Evolutionary conservation across 2,888 invertebrate genomes (phyloP).

Genomic region (Mimumesa dahlbomi): DNA sequence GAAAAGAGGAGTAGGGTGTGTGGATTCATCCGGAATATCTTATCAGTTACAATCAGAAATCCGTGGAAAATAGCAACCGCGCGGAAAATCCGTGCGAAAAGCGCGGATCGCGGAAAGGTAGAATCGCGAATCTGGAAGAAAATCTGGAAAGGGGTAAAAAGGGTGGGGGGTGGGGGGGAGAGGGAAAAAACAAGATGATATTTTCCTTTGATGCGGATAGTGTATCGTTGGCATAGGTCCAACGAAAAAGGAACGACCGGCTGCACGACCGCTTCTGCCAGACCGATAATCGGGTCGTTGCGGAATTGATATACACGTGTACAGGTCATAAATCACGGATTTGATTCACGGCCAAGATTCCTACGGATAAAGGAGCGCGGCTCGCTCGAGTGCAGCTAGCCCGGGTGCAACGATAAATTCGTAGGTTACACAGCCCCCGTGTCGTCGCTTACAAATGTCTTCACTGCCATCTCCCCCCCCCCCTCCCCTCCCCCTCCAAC

Average conservation of each 20-base stretch:
- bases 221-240: slow-evolving; percentile 70
- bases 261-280: slow-evolving; percentile 52
- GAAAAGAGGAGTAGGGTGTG: no score
- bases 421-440: slow-evolving; percentile 46
- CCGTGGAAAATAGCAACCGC: slow-evolving; percentile 7
- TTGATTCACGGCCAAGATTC: slow-evolving; percentile 74
- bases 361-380: slow-evolving; percentile 57
- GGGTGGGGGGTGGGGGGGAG: not conserved
- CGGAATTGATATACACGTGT: slow-evolving; percentile 72
- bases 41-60: slow-evolving; percentile 22
- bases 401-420: slow-evolving; percentile 60
- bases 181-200: slow-evolving; percentile 8
- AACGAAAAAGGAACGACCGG: slow-evolving; percentile 61
- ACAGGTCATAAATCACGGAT: slow-evolving; percentile 65
- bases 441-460: slow-evolving; percentile 37
- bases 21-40: slow-evolving; percentile 24
- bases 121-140: slow-evolving; percentile 20
- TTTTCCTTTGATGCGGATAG: slow-evolving; percentile 52
- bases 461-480: not conserved
- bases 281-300: slow-evolving; percentile 75
- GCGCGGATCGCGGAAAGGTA: slow-evolving; percentile 1
- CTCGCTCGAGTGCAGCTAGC: slow-evolving; percentile 29
- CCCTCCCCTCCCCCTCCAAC: not conserved
- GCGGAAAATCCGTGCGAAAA: slow-evolving; percentile 14
- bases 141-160: not conserved